A percentile compares a stretch with the other conserved stretches of the same genome.
phyloP scores from a whole-genome alignment of 2,888 invertebrate genomes.

The Ophioninae sp. region DNA sequence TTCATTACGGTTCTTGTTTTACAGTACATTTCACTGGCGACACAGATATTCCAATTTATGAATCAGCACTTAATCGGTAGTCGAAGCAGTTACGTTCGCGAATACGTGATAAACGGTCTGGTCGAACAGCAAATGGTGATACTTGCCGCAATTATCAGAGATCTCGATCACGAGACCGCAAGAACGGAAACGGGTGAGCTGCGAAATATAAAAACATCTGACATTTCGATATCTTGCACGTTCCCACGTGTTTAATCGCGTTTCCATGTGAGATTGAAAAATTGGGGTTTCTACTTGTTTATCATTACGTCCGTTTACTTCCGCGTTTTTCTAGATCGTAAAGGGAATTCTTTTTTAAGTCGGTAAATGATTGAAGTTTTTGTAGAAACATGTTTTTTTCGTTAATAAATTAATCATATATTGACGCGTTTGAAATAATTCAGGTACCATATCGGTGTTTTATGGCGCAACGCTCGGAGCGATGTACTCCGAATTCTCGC shows the following conservation, averaged over 20 bases:
- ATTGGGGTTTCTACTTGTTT: not conserved
- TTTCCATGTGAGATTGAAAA: not conserved
- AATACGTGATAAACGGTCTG: conserved; percentile 87
- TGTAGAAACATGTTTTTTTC: not conserved
- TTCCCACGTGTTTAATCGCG: not conserved
- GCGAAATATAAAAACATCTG: not conserved
- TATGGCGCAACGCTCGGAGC: conserved; percentile 88
- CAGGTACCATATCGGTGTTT: conserved; percentile 88
- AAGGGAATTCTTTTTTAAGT: not conserved
- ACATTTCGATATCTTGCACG: not conserved
- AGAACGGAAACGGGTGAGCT: conserved; percentile 87
- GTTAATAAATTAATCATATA: not conserved
- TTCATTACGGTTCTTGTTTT: conserved; percentile 63
- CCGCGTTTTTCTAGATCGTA: not conserved
- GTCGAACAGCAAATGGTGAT: conserved; percentile 95
- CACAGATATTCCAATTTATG: conserved; percentile 93
- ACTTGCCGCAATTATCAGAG: conserved; percentile 93
- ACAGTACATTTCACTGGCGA: conserved; percentile 92
- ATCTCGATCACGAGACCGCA: conserved; percentile 94
- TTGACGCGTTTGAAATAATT: conserved; percentile 44
- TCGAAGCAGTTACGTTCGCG: conserved; percentile 86
- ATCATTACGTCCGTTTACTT: not conserved
- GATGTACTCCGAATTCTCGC: conserved; percentile 89
- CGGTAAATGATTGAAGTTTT: not conserved
- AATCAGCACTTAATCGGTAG: conserved; percentile 91